Percentiles rank a stretch among this genome's conserved stretches.
phyloP scores from a whole-genome alignment of 2,888 invertebrate species.

The Rhagonycha lutea region DNA sequence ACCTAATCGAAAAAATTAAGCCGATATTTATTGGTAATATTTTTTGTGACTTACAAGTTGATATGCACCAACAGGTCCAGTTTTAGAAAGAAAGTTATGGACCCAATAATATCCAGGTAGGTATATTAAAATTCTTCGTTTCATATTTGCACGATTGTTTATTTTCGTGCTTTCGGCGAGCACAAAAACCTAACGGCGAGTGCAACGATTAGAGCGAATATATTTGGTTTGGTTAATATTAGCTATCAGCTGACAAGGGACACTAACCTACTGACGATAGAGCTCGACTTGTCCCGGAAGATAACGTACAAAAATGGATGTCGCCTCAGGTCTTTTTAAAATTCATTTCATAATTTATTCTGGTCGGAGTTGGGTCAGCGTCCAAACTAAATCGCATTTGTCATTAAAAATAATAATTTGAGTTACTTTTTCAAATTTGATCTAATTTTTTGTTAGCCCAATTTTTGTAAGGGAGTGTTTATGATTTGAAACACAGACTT shows the following conservation, averaged over 20 bases:
- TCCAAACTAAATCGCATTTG: background rate
- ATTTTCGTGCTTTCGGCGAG: background rate
- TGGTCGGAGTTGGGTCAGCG: background rate
- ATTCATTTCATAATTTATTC: background rate
- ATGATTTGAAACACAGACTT: background rate
- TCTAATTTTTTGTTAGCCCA: background rate
- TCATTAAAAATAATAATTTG: background rate
- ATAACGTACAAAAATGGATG: conserved; percentile 14
- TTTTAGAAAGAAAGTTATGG: background rate
- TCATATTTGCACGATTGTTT: background rate
- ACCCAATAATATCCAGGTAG: background rate
- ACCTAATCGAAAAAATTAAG: background rate
- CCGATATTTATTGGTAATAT: too few relatives aligned
- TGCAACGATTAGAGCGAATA: background rate
- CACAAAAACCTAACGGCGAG: background rate
- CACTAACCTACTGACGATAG: conserved; percentile 36
- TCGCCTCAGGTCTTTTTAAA: background rate
- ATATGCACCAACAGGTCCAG: too few relatives aligned
- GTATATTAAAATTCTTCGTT: too few relatives aligned
- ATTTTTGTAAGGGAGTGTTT: background rate
- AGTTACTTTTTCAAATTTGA: background rate
- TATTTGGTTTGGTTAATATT: conserved; percentile 22
- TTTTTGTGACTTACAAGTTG: too few relatives aligned
- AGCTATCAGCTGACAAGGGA: conserved; percentile 38
- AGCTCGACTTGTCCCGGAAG: conserved; percentile 25